Percentiles rank a stretch among this genome's conserved stretches.
Conservation (phyloP, 2,888 invertebrate species). For the Cremastinae sp. region DNA sequence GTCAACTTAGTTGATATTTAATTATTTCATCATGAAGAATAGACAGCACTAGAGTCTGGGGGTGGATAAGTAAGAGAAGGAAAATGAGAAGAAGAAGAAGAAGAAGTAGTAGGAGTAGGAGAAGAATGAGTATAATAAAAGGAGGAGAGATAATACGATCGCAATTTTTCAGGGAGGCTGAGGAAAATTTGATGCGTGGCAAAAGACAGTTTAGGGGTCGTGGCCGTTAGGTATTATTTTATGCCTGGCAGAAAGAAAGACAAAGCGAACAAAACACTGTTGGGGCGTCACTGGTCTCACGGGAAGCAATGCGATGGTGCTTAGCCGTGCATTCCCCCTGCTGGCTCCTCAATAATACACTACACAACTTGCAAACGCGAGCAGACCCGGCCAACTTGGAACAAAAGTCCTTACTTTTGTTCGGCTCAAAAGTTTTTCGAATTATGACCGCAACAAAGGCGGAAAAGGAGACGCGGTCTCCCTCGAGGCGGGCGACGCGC, state of each 20-base stretch:
- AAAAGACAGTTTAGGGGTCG: conserved; percentile 76
- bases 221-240: conserved; percentile 75
- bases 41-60: no score
- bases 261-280: conserved; percentile 58
- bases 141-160: not conserved
- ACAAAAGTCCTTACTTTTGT: conserved; percentile 79
- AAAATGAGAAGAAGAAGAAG: not conserved
- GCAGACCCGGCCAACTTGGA: conserved; percentile 76
- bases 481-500: no score
- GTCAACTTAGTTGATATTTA: no score
- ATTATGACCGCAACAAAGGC: conserved; percentile 72
- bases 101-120: conserved; percentile 5
- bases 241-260: conserved; percentile 64
- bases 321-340: conserved; percentile 47
- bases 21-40: no score
- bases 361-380: conserved; percentile 64
- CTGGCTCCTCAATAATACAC: conserved; percentile 1
- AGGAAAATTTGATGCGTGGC: conserved; percentile 39
- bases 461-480: conserved; percentile 4
- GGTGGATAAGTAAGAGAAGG: not conserved
- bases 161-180: conserved; percentile 13
- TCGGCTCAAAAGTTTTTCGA: conserved; percentile 77
- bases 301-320: conserved; percentile 62
- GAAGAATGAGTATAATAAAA: not conserved
- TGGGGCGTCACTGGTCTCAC: conserved; percentile 62